A percentile compares a stretch with the other conserved stretches of the same genome.
These are phyloP conservation scores for Anguilla rostrata DNA, from an alignment of 2,113 vertebrate genomes.

Conservation along the genomic window DNA sequence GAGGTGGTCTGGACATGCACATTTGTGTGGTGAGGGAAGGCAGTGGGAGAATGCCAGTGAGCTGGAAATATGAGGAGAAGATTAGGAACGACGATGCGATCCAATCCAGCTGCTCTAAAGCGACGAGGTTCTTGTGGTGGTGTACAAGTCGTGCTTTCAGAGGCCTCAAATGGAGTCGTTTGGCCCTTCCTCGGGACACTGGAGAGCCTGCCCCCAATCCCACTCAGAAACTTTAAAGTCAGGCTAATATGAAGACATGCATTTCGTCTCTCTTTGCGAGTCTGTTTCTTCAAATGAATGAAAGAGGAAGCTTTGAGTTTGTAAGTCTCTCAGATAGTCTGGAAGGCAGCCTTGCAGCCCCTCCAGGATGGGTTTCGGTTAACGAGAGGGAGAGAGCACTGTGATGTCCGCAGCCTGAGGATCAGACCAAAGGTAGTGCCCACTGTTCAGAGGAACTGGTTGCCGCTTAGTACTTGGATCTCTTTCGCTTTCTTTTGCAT, in stretches of 20 bases:
- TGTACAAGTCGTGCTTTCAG: not conserved
- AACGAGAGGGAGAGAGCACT: not conserved
- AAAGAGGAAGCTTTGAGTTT: not conserved
- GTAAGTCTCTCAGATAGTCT: not conserved
- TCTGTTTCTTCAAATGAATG: not conserved
- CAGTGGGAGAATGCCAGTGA: too few relatives aligned
- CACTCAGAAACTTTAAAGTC: not conserved
- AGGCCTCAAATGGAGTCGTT: not conserved
- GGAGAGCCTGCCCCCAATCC: too few relatives aligned
- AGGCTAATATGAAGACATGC: not conserved
- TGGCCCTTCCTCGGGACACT: not conserved
- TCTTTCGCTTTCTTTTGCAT: not conserved
- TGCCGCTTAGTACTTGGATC: not conserved
- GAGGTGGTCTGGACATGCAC: too few relatives aligned
- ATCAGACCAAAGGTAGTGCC: not conserved
- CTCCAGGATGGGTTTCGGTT: not conserved
- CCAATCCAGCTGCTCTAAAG: not conserved
- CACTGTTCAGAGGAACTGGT: not conserved
- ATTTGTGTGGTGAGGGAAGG: too few relatives aligned
- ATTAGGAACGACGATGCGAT: not conserved
- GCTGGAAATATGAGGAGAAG: not conserved
- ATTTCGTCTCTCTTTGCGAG: not conserved
- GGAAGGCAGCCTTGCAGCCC: not conserved
- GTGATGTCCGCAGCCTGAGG: not conserved
- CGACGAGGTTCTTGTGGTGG: too few relatives aligned